Evolutionary conservation across 2,113 vertebrate species (phyloP).

Genomic region (Microtus oregoni): DNA sequence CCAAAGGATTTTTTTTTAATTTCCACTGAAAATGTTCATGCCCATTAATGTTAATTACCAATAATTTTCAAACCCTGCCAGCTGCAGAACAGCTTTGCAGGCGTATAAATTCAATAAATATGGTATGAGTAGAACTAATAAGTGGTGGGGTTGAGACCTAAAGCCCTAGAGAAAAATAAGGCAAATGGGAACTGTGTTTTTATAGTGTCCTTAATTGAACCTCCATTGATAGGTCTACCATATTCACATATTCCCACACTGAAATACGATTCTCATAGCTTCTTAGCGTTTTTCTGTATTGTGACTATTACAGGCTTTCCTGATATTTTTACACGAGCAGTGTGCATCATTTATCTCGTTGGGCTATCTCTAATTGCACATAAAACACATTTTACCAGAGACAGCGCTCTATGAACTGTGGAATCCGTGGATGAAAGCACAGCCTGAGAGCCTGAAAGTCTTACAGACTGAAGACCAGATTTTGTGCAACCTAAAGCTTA

Average conservation of each 20-base stretch:
- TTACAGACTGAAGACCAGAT: background rate
- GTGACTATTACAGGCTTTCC: background rate
- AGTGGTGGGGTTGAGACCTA: constrained; percentile 58
- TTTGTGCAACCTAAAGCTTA: background rate
- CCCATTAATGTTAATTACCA: constrained; percentile 72
- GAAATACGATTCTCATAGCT: background rate
- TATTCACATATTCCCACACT: background rate
- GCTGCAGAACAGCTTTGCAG: constrained; percentile 71
- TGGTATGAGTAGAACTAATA: constrained; percentile 56
- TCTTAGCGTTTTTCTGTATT: background rate
- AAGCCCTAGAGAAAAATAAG: constrained; percentile 63
- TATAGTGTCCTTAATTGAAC: constrained; percentile 53
- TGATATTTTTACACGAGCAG: background rate
- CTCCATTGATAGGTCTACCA: background rate
- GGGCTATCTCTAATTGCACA: background rate
- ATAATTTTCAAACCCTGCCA: constrained; percentile 72
- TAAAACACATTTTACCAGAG: background rate
- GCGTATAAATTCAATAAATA: constrained; percentile 58
- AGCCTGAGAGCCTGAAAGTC: background rate
- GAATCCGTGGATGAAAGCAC: background rate
- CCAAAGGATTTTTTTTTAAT: constrained; percentile 59
- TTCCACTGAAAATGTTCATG: constrained; percentile 68
- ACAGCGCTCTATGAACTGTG: background rate
- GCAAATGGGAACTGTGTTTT: constrained; percentile 46
- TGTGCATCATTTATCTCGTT: background rate